phyloP scores from a whole-genome alignment of 2,797 vertebrate species.

The Vipera latastei region DNA sequence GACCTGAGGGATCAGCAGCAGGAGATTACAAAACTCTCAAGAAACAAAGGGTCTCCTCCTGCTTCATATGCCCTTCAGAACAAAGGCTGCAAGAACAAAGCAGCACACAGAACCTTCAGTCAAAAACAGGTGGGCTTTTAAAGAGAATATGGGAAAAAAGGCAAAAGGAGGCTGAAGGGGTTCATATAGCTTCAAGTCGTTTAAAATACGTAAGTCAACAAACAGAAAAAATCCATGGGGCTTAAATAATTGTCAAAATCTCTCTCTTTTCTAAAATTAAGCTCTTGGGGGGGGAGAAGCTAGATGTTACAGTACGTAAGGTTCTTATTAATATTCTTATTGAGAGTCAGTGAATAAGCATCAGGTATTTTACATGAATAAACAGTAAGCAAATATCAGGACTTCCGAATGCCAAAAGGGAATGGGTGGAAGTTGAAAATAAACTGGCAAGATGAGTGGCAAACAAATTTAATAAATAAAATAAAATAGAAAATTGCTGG shows the following conservation, averaged over 20 bases:
- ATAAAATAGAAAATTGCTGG: neutral
- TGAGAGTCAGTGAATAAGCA: neutral
- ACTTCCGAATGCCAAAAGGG: no score
- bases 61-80: neutral
- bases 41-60: constrained; percentile 2
- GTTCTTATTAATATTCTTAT: neutral
- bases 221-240: neutral
- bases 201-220: constrained; percentile 1
- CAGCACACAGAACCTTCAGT: neutral
- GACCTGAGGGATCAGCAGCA: constrained; percentile 3
- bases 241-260: neutral
- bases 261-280: neutral
- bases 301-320: neutral
- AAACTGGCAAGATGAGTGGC: neutral
- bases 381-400: neutral
- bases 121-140: neutral
- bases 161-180: neutral
- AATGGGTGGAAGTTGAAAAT: neutral
- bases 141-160: neutral
- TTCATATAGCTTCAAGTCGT: neutral
- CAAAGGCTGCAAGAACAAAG: neutral
- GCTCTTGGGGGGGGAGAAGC: neutral
- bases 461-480: neutral
- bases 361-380: neutral
- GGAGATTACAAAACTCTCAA: neutral